Conservation (phyloP, 2,797 vertebrate species). For the Falco rusticolus region DNA sequence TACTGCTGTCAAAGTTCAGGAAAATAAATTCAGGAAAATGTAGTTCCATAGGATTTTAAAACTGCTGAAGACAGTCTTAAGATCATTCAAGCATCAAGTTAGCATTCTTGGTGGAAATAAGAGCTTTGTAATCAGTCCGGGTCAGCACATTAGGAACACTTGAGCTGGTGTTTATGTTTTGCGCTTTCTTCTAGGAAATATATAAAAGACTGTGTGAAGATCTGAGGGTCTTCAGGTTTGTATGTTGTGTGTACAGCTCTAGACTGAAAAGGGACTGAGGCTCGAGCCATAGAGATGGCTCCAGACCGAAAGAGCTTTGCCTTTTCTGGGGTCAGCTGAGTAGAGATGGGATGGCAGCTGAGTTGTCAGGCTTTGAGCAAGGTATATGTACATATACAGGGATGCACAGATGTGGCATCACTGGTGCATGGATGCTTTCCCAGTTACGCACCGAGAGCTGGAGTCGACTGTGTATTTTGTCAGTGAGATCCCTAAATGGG, state of each 20-base stretch:
- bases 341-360: neutral
- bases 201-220: neutral
- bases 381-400: accelerated
- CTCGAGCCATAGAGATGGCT: neutral
- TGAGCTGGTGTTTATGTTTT: neutral
- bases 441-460: neutral
- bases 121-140: neutral
- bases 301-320: neutral
- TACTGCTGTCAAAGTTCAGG: neutral
- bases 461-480: neutral
- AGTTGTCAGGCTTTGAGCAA: neutral
- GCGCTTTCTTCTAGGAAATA: neutral
- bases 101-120: neutral
- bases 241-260: neutral
- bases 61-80: neutral
- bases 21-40: neutral
- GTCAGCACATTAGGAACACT: neutral
- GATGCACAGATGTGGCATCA: neutral
- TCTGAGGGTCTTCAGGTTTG: neutral
- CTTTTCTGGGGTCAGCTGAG: neutral
- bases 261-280: neutral
- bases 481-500: neutral
- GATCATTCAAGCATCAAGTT: neutral
- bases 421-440: neutral
- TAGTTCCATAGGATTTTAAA: neutral